Percentiles rank a stretch among this genome's conserved stretches.
These are phyloP conservation scores for Xylocampa areola DNA, from an alignment of 2,888 invertebrate species.

Conservation along the genomic window DNA sequence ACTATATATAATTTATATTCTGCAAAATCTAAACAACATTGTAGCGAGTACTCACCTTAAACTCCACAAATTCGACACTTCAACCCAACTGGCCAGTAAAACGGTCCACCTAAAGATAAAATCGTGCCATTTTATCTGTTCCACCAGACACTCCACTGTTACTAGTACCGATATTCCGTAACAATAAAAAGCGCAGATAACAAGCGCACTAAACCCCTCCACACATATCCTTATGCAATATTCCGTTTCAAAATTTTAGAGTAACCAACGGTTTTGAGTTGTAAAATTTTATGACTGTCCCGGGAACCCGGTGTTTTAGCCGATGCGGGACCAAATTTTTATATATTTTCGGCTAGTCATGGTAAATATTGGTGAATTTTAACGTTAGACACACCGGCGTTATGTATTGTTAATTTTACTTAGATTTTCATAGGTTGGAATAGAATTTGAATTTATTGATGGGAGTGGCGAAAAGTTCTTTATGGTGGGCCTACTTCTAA, in stretches of 20 bases:
- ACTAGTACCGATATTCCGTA: constrained; percentile 40
- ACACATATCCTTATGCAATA: constrained; percentile 44
- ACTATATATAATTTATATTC: too few relatives aligned
- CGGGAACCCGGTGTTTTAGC: constrained; percentile 38
- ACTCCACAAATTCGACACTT: neutral
- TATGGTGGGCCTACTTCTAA: too few relatives aligned
- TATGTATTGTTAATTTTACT: constrained; percentile 52
- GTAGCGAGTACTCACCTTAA: constrained; percentile 4
- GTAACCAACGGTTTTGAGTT: constrained; percentile 61
- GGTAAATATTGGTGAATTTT: constrained; percentile 56
- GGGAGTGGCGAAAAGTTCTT: too few relatives aligned
- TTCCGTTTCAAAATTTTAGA: constrained; percentile 53
- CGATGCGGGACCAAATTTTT: constrained; percentile 55
- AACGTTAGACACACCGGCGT: constrained; percentile 31
- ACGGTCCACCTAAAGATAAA: constrained; percentile 24
- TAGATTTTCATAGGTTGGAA: constrained; percentile 11
- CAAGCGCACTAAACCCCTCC: constrained; percentile 36
- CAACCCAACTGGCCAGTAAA: constrained; percentile 13
- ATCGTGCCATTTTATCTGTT: constrained; percentile 29
- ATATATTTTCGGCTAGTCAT: constrained; percentile 53
- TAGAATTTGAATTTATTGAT: constrained; percentile 1
- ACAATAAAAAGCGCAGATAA: constrained; percentile 48
- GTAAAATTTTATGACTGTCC: constrained; percentile 65
- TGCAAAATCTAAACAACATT: too few relatives aligned
- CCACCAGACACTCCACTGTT: constrained; percentile 2